A percentile compares a stretch with the other conserved stretches of the same genome.
phyloP scores from a whole-genome alignment of 2,797 vertebrate species.

The Dendrocincla fuliginosa region DNA sequence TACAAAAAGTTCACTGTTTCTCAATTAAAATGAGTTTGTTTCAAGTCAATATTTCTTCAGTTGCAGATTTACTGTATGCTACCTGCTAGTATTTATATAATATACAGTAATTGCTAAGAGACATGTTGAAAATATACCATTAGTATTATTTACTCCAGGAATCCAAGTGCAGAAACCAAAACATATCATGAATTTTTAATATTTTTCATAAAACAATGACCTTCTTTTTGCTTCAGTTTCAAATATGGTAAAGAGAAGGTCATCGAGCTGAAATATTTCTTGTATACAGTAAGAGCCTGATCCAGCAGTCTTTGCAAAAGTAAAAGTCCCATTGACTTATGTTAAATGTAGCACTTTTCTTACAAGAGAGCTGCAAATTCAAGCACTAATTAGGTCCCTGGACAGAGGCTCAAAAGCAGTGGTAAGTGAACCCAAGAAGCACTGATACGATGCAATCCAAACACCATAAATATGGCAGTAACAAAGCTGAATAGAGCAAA shows the following conservation, averaged over 20 bases:
- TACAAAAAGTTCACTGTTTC: slow-evolving; percentile 36
- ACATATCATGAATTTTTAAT: slow-evolving; percentile 60
- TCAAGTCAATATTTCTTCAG: slow-evolving; percentile 37
- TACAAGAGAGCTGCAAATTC: slow-evolving; percentile 52
- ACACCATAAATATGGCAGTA: slow-evolving; percentile 11
- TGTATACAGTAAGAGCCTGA: slow-evolving; percentile 41
- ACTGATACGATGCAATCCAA: slow-evolving; percentile 37
- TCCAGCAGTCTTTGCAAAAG: slow-evolving; percentile 33
- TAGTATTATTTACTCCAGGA: slow-evolving; percentile 70
- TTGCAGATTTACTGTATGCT: slow-evolving; percentile 58
- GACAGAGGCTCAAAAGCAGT: slow-evolving; percentile 20
- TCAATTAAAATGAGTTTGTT: slow-evolving; percentile 56
- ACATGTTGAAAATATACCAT: slow-evolving; percentile 53
- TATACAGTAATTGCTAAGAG: slow-evolving; percentile 62
- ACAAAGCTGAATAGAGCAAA: slow-evolving; percentile 39
- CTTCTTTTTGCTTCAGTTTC: slow-evolving; percentile 53
- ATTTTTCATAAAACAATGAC: slow-evolving; percentile 62
- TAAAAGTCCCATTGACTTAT: slow-evolving; percentile 62
- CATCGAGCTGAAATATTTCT: slow-evolving; percentile 33
- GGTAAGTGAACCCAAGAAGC: slow-evolving; percentile 28
- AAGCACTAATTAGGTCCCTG: slow-evolving; percentile 60
- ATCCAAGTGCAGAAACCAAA: slow-evolving; percentile 61
- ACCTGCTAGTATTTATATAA: slow-evolving; percentile 60
- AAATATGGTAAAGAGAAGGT: slow-evolving; percentile 35
- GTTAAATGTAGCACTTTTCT: slow-evolving; percentile 57